Evolutionary conservation across 2,797 vertebrate species (phyloP).

Genomic region (Liasis olivaceus): DNA sequence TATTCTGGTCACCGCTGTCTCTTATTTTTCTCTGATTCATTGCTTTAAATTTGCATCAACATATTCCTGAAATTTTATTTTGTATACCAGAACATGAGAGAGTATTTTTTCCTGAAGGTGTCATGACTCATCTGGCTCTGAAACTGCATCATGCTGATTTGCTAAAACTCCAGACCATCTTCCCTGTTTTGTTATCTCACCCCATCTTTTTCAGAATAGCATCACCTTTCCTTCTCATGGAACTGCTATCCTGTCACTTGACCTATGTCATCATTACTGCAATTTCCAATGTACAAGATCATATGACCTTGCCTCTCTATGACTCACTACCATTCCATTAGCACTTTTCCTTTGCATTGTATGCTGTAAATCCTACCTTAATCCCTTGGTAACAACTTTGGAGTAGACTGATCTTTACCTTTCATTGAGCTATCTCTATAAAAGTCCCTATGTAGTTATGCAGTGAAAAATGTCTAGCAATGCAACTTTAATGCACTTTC

Average conservation of each 20-base stretch:
- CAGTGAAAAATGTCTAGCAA: background rate
- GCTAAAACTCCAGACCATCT: constrained; percentile 28
- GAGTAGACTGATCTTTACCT: background rate
- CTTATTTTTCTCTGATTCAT: background rate
- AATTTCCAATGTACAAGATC: constrained; percentile 16
- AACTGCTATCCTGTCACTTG: constrained; percentile 28
- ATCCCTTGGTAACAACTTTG: background rate
- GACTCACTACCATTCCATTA: constrained; percentile 36
- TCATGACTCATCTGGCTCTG: constrained; percentile 25
- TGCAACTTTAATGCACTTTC: background rate
- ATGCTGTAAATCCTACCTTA: background rate
- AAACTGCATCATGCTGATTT: constrained; percentile 30
- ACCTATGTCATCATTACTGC: constrained; percentile 8
- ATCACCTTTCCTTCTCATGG: constrained; percentile 34
- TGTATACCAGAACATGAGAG: background rate
- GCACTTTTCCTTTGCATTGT: constrained; percentile 1
- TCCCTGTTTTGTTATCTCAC: constrained; percentile 34
- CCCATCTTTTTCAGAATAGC: constrained; percentile 33
- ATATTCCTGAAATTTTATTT: constrained; percentile 26
- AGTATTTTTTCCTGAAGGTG: constrained; percentile 24
- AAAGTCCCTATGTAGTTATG: background rate
- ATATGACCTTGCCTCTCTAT: background rate
- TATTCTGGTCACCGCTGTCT: constrained; percentile 11
- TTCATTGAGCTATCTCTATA: constrained; percentile 16
- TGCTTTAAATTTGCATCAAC: constrained; percentile 26